These are phyloP conservation scores for Pseudomyrmex gracilis DNA, from an alignment of 1,140 invertebrate species.

Conservation along the genomic window DNA sequence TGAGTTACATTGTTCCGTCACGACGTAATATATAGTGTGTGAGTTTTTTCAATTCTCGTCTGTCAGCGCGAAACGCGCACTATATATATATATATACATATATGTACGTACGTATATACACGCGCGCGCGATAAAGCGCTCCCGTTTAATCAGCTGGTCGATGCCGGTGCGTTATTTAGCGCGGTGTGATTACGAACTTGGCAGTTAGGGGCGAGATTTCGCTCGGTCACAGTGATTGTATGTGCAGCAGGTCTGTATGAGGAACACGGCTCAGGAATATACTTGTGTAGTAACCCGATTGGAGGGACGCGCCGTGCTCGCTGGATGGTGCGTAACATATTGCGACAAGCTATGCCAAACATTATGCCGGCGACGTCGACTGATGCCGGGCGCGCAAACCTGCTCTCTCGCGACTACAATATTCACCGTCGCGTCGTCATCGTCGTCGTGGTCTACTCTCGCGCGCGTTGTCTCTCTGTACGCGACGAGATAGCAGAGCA, in stretches of 20 bases:
- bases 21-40: not conserved
- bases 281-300: conserved; percentile 82
- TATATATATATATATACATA: not conserved
- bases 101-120: too few relatives aligned
- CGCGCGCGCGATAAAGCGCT: conserved; percentile 36
- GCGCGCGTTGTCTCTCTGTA: conserved; percentile 7
- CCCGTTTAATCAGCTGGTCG: conserved; percentile 52
- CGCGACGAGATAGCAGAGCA: not conserved
- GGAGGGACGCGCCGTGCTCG: conserved; percentile 49
- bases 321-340: conserved; percentile 78
- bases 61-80: conserved; percentile 11
- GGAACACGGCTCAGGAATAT: conserved; percentile 52
- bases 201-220: conserved; percentile 62
- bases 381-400: conserved; percentile 75
- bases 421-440: conserved; percentile 30
- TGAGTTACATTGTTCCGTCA: not conserved
- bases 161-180: conserved; percentile 67
- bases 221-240: conserved; percentile 69
- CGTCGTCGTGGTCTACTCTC: not conserved
- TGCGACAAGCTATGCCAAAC: conserved; percentile 81
- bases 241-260: conserved; percentile 41
- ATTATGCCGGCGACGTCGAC: conserved; percentile 79
- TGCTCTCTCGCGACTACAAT: conserved; percentile 63
- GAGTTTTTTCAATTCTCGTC: conserved; percentile 39
- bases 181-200: conserved; percentile 68